Evolutionary conservation across 1,140 invertebrate species (phyloP).

Genomic region (Latrodectus geometricus): DNA sequence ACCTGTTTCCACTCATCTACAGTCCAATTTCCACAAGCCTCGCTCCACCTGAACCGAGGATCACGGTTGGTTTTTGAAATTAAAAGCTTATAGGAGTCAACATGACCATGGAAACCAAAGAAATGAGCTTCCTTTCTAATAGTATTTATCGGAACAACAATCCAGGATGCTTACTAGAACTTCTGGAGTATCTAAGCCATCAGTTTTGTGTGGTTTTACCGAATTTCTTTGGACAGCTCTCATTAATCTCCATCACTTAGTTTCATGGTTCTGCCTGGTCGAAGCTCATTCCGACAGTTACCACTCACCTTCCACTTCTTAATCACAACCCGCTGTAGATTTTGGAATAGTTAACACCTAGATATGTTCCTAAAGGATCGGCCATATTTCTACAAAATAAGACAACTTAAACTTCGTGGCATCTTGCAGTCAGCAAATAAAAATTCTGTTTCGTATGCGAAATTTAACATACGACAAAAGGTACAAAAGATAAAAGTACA

Average conservation of each 20-base stretch:
- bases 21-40: too few species aligned
- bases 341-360: neutral
- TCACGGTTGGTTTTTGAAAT: too few species aligned
- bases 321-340: neutral
- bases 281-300: neutral
- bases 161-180: neutral
- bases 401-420: neutral
- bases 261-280: neutral
- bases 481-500: too few species aligned
- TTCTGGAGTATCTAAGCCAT: neutral
- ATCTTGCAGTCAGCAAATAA: neutral
- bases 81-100: too few species aligned
- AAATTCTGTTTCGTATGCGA: neutral
- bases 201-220: neutral
- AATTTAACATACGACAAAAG: too few species aligned
- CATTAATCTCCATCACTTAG: neutral
- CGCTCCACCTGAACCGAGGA: too few species aligned
- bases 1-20: too few species aligned
- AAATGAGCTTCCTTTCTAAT: neutral
- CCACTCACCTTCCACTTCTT: neutral
- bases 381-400: neutral
- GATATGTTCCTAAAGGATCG: neutral
- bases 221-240: neutral
- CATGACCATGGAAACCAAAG: too few species aligned
- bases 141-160: neutral